Conservation (phyloP, 1,140 invertebrate species). For the Platorchestia sp. region DNA sequence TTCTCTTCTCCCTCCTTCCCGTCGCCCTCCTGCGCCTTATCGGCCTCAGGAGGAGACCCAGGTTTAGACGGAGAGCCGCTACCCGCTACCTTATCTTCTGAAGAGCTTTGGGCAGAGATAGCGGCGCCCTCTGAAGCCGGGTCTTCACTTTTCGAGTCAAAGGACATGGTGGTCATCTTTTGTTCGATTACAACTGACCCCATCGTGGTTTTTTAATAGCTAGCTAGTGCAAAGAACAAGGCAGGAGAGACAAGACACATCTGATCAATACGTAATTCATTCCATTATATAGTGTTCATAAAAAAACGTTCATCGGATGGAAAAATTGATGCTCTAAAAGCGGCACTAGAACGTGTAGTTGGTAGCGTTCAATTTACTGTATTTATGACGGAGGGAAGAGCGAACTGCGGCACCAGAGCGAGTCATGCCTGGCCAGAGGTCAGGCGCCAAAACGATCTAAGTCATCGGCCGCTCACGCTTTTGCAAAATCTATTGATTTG, state of each 20-base stretch:
- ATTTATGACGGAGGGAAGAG: not conserved
- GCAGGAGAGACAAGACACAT: not conserved
- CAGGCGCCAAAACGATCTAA: not conserved
- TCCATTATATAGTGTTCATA: not conserved
- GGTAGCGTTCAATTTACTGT: not conserved
- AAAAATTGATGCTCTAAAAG: not conserved
- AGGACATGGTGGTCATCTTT: conserved; percentile 38
- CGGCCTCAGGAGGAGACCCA: not conserved
- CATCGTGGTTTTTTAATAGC: not conserved
- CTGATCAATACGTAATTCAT: not conserved
- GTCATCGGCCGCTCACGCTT: not conserved
- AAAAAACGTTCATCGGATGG: not conserved
- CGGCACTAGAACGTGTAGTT: not conserved
- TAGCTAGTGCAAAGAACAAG: not conserved
- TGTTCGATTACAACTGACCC: conserved; percentile 42
- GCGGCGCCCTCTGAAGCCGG: not conserved
- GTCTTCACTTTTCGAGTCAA: conserved; percentile 2
- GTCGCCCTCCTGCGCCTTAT: conserved; percentile 64
- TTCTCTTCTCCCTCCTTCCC: conserved; percentile 77
- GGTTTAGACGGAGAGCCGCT: not conserved
- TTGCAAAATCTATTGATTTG: not conserved
- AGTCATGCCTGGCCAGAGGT: too few species aligned
- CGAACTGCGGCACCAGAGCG: not conserved
- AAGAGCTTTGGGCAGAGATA: not conserved
- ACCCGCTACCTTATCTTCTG: not conserved